Percentiles rank a stretch among this genome's conserved stretches.
Evolutionary conservation across 37 sponge, comb jelly and placozoan species (phyloP).

Genomic region (Cliona cf. orientalis): DNA sequence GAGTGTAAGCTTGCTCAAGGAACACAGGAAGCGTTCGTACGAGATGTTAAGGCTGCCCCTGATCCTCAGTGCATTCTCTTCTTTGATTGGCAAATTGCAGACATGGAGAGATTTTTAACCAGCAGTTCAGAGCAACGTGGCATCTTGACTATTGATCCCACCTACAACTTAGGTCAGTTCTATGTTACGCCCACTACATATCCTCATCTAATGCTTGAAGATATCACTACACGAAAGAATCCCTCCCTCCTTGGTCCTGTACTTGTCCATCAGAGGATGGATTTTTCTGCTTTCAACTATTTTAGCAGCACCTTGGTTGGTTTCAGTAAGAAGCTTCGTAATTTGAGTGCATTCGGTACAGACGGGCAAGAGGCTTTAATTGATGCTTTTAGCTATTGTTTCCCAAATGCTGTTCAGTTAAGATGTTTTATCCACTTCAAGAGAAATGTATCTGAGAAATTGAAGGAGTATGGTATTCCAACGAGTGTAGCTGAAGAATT

Average conservation of each 20-base stretch:
- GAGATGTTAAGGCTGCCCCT: slow-evolving; percentile 62
- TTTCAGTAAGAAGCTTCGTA: slow-evolving; percentile 19
- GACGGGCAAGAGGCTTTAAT: slow-evolving; percentile 4
- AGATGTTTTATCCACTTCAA: slow-evolving; percentile 32
- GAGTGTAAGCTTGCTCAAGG: slow-evolving; percentile 59
- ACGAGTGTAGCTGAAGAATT: background rate
- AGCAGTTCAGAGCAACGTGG: background rate
- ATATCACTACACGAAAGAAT: slow-evolving; percentile 6
- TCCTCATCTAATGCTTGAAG: slow-evolving; percentile 41
- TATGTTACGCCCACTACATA: slow-evolving; percentile 59
- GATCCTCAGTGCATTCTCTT: slow-evolving; percentile 39
- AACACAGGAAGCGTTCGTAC: slow-evolving; percentile 22
- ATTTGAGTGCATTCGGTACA: slow-evolving; percentile 15
- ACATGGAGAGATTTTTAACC: slow-evolving; percentile 30
- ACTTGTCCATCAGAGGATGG: slow-evolving; percentile 24
- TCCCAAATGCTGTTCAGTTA: slow-evolving; percentile 1
- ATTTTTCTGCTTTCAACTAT: slow-evolving; percentile 39
- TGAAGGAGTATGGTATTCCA: slow-evolving; percentile 4
- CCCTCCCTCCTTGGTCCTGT: slow-evolving; percentile 36
- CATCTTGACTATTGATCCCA: slow-evolving; percentile 40
- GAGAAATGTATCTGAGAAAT: slow-evolving; percentile 15
- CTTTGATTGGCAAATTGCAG: slow-evolving; percentile 48
- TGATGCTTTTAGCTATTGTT: slow-evolving; percentile 11
- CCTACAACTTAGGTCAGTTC: slow-evolving; percentile 53
- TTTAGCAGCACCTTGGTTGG: slow-evolving; percentile 37